A percentile compares a stretch with the other conserved stretches of the same genome.
Evolutionary conservation across 2,888 invertebrate genomes (phyloP).

Genomic region (Pharmacophagus antenor): DNA sequence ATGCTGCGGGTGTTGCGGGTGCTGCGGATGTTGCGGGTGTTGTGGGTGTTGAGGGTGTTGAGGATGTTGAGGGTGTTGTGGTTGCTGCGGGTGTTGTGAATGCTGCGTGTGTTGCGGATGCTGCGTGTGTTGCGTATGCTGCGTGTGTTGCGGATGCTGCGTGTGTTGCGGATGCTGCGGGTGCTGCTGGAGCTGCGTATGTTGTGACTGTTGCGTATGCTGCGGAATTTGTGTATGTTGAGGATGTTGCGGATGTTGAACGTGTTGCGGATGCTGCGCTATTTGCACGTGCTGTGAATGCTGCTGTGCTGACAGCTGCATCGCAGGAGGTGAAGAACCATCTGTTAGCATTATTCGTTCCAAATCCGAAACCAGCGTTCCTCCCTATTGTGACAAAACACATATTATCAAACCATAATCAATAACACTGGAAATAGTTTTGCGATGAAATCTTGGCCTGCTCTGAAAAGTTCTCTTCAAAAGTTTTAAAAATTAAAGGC

Average conservation of each 20-base stretch:
- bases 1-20: conserved; percentile 39
- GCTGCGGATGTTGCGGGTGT: conserved; percentile 52
- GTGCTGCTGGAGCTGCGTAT: conserved; percentile 44
- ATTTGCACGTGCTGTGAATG: conserved; percentile 16
- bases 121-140: conserved; percentile 36
- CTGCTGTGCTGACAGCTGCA: conserved; percentile 32
- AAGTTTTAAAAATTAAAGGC: too few relatives aligned
- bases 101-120: conserved; percentile 41
- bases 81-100: conserved; percentile 48
- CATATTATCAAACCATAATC: background rate
- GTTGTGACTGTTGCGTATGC: background rate
- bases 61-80: conserved; percentile 44
- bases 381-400: conserved; percentile 14
- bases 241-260: conserved; percentile 29
- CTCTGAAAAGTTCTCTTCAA: too few relatives aligned
- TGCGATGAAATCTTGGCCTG: too few relatives aligned
- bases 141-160: conserved; percentile 53
- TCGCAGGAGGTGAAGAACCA: conserved; percentile 48
- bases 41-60: conserved; percentile 54
- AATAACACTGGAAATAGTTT: too few relatives aligned
- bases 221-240: conserved; percentile 3
- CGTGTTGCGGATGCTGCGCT: conserved; percentile 33
- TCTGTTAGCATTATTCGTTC: conserved; percentile 62
- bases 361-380: conserved; percentile 56
- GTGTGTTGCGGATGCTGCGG: conserved; percentile 36